A percentile compares a stretch with the other conserved stretches of the same genome.
phyloP scores from a whole-genome alignment of 2,888 invertebrate species.

The Ferdinandea cuprea region DNA sequence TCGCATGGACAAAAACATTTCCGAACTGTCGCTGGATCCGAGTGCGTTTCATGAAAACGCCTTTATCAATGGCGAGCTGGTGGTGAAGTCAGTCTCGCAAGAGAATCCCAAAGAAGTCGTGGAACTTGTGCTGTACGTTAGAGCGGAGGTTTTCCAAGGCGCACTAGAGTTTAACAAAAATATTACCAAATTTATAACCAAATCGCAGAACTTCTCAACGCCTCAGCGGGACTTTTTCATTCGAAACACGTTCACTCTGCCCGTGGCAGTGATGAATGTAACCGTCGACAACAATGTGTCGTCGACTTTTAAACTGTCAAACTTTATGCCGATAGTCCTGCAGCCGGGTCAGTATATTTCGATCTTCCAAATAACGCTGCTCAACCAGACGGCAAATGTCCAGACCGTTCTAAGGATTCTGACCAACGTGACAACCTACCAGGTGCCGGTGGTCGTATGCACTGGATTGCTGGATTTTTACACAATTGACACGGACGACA shows the following conservation, averaged over 20 bases:
- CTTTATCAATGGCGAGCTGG: slow-evolving; percentile 78
- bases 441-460: slow-evolving; percentile 84
- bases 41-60: slow-evolving; percentile 77
- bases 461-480: slow-evolving; percentile 82
- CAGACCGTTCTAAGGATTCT: slow-evolving; percentile 80
- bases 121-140: slow-evolving; percentile 78
- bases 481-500: slow-evolving; percentile 77
- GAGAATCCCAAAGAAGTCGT: slow-evolving; percentile 61
- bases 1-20: slow-evolving; percentile 76
- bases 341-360: slow-evolving; percentile 78
- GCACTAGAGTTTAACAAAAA: slow-evolving; percentile 79
- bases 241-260: slow-evolving; percentile 89
- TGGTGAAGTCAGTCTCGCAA: slow-evolving; percentile 75
- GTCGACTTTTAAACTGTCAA: slow-evolving; percentile 69
- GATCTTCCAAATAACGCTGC: slow-evolving; percentile 78
- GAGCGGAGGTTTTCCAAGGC: slow-evolving; percentile 81
- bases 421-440: slow-evolving; percentile 84
- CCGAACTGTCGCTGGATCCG: slow-evolving; percentile 79
- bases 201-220: slow-evolving; percentile 77
- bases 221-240: slow-evolving; percentile 84
- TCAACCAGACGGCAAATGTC: slow-evolving; percentile 78
- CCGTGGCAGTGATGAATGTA: slow-evolving; percentile 89
- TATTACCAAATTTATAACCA: slow-evolving; percentile 79
- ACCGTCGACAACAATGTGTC: slow-evolving; percentile 84
- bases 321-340: slow-evolving; percentile 74